These are phyloP conservation scores for Oscheius sp. DNA, from an alignment of 2,888 invertebrate genomes.

Conservation along the genomic window DNA sequence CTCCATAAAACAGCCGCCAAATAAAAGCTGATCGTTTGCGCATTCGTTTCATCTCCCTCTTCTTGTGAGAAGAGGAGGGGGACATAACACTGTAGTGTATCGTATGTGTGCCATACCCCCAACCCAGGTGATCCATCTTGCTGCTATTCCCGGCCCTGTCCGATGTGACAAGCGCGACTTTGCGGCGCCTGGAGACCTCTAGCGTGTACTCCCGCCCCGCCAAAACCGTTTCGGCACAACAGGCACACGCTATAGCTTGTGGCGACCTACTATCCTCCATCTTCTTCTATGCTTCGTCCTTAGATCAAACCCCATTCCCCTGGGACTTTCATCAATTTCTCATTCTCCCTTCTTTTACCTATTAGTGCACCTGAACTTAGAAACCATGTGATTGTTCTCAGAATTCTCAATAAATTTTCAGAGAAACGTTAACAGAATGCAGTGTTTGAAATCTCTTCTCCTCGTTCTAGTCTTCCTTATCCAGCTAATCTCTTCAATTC, in stretches of 20 bases:
- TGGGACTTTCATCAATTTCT: background rate
- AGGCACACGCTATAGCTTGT: too few species aligned
- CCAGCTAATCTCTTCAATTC: background rate
- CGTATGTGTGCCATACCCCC: background rate
- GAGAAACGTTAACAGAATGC: background rate
- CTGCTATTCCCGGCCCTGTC: conserved; percentile 6
- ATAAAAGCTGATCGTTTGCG: background rate
- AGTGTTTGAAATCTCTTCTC: background rate
- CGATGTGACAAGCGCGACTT: conserved; percentile 26
- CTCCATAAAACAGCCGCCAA: conserved; percentile 17
- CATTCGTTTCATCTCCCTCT: background rate
- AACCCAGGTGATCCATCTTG: conserved; percentile 21
- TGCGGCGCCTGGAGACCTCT: conserved; percentile 12
- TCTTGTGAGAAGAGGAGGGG: background rate
- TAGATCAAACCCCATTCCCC: background rate
- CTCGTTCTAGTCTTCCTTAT: conserved; percentile 11
- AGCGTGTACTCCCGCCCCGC: conserved; percentile 6
- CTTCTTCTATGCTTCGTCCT: background rate
- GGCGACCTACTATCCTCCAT: background rate
- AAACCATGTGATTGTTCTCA: background rate
- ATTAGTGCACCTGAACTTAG: background rate
- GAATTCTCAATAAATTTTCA: background rate
- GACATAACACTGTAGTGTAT: background rate
- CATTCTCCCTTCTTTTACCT: background rate
- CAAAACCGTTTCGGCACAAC: background rate